phyloP scores from a whole-genome alignment of 1,140 invertebrate species.

The Drosophila kohkoa region DNA sequence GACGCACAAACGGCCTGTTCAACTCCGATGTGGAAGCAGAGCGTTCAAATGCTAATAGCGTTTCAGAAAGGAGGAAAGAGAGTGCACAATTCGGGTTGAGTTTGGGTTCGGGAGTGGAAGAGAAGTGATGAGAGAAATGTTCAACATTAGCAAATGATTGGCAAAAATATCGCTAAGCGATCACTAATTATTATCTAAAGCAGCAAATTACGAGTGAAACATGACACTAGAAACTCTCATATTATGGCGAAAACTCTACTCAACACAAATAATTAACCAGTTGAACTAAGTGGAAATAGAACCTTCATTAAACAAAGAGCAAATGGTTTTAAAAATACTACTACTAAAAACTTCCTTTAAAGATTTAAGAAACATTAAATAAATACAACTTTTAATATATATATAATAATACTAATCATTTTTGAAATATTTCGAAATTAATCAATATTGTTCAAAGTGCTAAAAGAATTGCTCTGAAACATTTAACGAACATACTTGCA shows the following conservation, averaged over 20 bases:
- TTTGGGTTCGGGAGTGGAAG: background rate
- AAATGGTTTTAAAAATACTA: background rate
- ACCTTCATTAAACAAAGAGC: background rate
- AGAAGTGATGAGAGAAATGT: slow-evolving; percentile 49
- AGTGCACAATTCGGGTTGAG: background rate
- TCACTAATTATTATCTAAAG: background rate
- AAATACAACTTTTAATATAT: background rate
- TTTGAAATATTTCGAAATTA: too few relatives aligned
- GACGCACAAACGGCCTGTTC: slow-evolving; percentile 69
- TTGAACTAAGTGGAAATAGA: background rate
- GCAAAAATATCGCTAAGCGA: slow-evolving; percentile 3
- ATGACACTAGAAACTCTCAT: background rate
- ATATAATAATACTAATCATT: too few relatives aligned
- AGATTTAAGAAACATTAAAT: background rate
- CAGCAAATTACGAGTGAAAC: slow-evolving; percentile 28
- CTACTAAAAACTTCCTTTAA: background rate
- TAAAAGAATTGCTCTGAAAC: too few relatives aligned
- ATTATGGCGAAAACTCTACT: background rate
- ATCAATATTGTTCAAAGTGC: too few relatives aligned
- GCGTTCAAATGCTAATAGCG: slow-evolving; percentile 73
- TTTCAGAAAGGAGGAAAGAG: background rate
- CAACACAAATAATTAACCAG: background rate
- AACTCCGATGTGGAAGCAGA: slow-evolving; percentile 78
- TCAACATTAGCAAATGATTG: slow-evolving; percentile 38
- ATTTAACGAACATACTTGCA: too few relatives aligned